Conservation (phyloP, 2,888 invertebrate genomes). For the Ectemnius lituratus region DNA sequence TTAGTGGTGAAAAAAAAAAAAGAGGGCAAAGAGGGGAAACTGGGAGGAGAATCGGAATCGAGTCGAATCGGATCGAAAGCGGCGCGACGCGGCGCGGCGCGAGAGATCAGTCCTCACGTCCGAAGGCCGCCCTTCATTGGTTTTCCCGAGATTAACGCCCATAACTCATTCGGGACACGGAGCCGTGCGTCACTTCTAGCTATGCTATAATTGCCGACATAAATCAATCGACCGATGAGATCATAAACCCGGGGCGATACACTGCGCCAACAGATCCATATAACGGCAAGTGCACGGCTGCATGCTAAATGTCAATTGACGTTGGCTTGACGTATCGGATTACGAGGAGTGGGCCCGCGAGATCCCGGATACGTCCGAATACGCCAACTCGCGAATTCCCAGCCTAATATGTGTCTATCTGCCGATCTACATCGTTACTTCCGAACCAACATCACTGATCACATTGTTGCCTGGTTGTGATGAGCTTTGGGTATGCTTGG, state of each 20-base stretch:
- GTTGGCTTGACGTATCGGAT: conserved; percentile 65
- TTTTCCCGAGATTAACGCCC: conserved; percentile 77
- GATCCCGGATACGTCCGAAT: conserved; percentile 26
- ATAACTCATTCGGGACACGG: conserved; percentile 76
- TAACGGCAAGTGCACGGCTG: conserved; percentile 70
- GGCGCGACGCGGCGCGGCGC: conserved; percentile 4
- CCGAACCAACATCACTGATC: too few species aligned
- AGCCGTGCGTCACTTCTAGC: conserved; percentile 75
- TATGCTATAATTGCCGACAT: conserved; percentile 77
- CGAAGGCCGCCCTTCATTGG: conserved; percentile 64
- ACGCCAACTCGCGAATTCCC: conserved; percentile 32
- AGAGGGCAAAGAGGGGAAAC: conserved; percentile 6
- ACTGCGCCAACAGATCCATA: conserved; percentile 72
- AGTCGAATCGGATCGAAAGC: conserved; percentile 14
- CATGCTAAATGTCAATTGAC: conserved; percentile 74
- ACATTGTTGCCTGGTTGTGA: too few species aligned
- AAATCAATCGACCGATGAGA: conserved; percentile 78
- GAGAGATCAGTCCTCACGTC: conserved; percentile 32
- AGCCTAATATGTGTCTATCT: background rate
- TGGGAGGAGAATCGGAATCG: background rate
- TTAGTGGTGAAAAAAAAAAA: conserved; percentile 7
- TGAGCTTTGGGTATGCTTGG: too few species aligned
- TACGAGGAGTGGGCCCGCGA: conserved; percentile 56
- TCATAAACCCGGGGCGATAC: conserved; percentile 77
- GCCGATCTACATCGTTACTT: too few species aligned